Evolutionary conservation across 2,888 invertebrate genomes (phyloP).

Genomic region (Tipula helvola): DNA sequence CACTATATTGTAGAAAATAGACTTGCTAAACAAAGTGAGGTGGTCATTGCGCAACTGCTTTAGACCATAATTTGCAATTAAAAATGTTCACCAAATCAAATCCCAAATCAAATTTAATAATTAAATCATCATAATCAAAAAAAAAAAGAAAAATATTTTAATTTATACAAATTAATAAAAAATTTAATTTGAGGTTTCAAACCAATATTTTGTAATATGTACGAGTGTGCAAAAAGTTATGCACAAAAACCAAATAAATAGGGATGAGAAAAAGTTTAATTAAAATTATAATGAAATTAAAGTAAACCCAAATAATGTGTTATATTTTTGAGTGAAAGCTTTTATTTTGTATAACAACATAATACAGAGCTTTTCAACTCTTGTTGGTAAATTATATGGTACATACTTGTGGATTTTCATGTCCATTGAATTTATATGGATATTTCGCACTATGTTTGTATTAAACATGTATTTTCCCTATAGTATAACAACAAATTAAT

Average conservation of each 20-base stretch:
- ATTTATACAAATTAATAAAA: neutral
- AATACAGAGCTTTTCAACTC: neutral
- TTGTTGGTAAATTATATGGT: neutral
- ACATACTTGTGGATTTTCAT: neutral
- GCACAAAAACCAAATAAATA: neutral
- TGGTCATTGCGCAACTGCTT: too few species aligned
- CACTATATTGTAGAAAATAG: too few species aligned
- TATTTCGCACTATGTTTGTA: neutral
- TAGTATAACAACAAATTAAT: neutral
- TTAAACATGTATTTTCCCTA: neutral
- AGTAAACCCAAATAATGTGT: neutral
- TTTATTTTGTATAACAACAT: neutral
- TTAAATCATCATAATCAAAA: neutral
- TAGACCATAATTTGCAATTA: neutral
- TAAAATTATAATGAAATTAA: neutral
- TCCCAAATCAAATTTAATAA: neutral
- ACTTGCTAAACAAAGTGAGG: too few species aligned
- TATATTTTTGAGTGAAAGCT: neutral
- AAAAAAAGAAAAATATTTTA: neutral
- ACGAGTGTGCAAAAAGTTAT: neutral
- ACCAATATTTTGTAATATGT: neutral
- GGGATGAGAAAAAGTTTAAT: neutral
- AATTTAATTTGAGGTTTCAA: neutral
- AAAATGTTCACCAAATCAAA: neutral
- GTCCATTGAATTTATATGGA: neutral